These are phyloP conservation scores for Numida meleagris DNA, from an alignment of 2,113 vertebrate species.

Conservation along the genomic window DNA sequence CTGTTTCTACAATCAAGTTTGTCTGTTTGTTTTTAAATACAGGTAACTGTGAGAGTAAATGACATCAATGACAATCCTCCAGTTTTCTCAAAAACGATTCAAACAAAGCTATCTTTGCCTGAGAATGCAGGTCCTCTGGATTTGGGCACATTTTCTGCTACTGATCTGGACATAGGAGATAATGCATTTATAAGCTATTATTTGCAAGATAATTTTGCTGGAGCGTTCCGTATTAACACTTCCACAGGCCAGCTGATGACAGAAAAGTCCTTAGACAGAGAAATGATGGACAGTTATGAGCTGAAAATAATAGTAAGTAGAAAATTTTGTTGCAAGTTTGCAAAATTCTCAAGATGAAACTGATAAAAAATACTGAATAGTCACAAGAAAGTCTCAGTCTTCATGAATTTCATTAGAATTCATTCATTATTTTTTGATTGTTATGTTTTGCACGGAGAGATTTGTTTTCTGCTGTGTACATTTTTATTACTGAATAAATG, in stretches of 20 bases:
- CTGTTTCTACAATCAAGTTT: not conserved
- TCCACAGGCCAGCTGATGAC: conserved; percentile 52
- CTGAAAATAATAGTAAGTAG: conserved; percentile 65
- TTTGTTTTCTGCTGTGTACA: not conserved
- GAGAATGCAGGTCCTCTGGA: conserved; percentile 34
- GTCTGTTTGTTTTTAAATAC: not conserved
- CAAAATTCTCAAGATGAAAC: not conserved
- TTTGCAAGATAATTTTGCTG: conserved; percentile 60
- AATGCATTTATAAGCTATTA: conserved; percentile 57
- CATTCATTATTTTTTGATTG: not conserved
- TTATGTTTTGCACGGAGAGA: not conserved
- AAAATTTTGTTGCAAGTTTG: not conserved
- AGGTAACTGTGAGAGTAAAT: conserved; percentile 56
- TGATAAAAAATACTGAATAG: not conserved
- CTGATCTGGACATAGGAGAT: conserved; percentile 52
- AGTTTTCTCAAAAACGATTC: conserved; percentile 42
- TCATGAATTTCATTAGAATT: not conserved
- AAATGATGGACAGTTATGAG: conserved; percentile 33
- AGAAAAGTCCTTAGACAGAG: conserved; percentile 52
- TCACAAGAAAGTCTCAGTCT: not conserved
- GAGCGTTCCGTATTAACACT: conserved; percentile 33
- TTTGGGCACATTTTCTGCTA: conserved; percentile 57
- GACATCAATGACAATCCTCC: conserved; percentile 70
- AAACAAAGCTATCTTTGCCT: conserved; percentile 30
- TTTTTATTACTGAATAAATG: not conserved